Conservation (phyloP, 2,113 vertebrate species). For the Leptobrachium ailaonicum region DNA sequence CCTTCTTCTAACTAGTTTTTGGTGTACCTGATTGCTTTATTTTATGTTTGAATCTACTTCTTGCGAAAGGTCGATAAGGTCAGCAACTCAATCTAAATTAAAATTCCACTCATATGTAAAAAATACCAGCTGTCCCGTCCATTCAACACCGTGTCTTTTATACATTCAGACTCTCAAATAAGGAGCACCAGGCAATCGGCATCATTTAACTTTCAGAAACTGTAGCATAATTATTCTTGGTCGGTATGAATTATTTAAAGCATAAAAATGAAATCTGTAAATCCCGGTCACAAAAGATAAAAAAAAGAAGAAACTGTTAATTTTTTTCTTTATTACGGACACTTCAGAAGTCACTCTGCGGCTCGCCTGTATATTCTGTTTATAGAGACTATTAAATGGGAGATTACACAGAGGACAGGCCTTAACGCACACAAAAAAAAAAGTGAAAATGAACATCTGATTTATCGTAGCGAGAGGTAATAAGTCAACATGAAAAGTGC, state of each 20-base stretch:
- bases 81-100: no score
- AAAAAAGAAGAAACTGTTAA: constrained; percentile 24
- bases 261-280: constrained; percentile 23
- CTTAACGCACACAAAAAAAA: constrained; percentile 12
- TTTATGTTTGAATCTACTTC: no score
- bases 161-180: no score
- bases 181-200: no score
- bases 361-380: constrained; percentile 39
- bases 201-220: no score
- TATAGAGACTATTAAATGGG: constrained; percentile 44
- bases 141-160: no score
- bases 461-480: constrained; percentile 29
- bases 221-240: no score
- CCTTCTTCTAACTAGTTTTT: no score
- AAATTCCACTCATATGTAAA: no score
- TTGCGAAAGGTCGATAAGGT: no score
- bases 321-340: constrained; percentile 22
- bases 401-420: constrained; percentile 38
- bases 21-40: no score
- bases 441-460: constrained; percentile 43
- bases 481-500: constrained; percentile 38
- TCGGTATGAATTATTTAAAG: not conserved
- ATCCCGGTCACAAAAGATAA: not conserved
- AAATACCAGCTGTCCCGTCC: no score
- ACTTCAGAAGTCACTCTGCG: constrained; percentile 27